Conservation (phyloP, 2,888 invertebrate species). For the Orgyia antiqua region DNA sequence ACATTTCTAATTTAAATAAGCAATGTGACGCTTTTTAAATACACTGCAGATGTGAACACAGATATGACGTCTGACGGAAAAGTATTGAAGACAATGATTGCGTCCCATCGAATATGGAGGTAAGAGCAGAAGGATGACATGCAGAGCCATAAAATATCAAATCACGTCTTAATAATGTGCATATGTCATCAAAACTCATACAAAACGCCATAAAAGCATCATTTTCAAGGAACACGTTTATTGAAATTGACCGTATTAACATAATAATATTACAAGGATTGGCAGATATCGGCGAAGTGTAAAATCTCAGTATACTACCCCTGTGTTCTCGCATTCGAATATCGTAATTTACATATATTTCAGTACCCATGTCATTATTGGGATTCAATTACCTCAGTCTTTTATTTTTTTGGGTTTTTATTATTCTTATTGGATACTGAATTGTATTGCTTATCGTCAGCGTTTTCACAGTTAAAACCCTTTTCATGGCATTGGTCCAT, state of each 20-base stretch:
- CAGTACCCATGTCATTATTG: conserved; percentile 49
- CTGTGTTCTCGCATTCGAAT: conserved; percentile 50
- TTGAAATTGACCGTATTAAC: conserved; percentile 74
- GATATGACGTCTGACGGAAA: too few relatives aligned
- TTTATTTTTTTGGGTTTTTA: conserved; percentile 52
- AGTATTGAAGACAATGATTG: too few relatives aligned
- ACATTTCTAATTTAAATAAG: too few relatives aligned
- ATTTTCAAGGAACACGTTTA: conserved; percentile 65
- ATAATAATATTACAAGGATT: conserved; percentile 76
- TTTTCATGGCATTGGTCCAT: conserved; percentile 30
- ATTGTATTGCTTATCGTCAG: conserved; percentile 41
- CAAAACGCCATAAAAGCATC: conserved; percentile 53
- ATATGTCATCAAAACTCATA: conserved; percentile 65
- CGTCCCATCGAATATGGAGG: too few relatives aligned
- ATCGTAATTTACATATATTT: conserved; percentile 57
- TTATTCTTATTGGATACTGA: conserved; percentile 42
- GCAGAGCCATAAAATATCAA: too few relatives aligned
- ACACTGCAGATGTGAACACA: too few relatives aligned
- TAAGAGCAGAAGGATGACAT: too few relatives aligned
- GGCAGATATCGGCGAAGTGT: conserved; percentile 68
- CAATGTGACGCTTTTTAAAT: too few relatives aligned
- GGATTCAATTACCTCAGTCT: conserved; percentile 61
- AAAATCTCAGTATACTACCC: conserved; percentile 61
- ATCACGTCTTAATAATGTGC: too few relatives aligned
- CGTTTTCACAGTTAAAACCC: conserved; percentile 34